Evolutionary conservation across 2,888 invertebrate genomes (phyloP).

Genomic region (Eristalis tenax): DNA sequence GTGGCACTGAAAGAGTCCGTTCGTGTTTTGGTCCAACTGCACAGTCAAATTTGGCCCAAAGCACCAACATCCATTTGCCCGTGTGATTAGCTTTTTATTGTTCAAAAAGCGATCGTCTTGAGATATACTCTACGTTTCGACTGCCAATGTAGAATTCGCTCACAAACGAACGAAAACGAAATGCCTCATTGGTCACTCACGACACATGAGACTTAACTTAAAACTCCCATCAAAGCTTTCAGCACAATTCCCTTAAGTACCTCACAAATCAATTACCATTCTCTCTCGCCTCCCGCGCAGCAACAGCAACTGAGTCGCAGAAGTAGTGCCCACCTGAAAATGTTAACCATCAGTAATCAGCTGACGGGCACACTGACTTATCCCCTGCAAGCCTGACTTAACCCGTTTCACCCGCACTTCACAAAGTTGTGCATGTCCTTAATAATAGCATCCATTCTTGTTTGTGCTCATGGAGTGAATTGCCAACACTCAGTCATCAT

Average conservation of each 20-base stretch:
- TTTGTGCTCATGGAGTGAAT: conserved; percentile 52
- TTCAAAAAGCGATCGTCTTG: no score
- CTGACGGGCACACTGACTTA: not conserved
- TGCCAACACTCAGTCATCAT: conserved; percentile 66
- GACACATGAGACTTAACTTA: not conserved
- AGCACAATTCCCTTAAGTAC: not conserved
- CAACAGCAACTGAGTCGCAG: not conserved
- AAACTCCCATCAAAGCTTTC: not conserved
- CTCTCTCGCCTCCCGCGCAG: no score
- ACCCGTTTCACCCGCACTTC: not conserved
- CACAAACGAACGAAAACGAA: not conserved
- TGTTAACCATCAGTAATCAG: not conserved
- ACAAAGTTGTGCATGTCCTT: not conserved
- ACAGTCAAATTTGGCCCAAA: no score
- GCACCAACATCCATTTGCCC: no score
- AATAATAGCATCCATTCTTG: conserved; percentile 38
- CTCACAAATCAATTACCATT: not conserved
- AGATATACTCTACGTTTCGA: no score
- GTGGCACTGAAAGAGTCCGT: no score
- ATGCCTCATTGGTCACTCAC: not conserved
- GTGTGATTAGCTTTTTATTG: no score
- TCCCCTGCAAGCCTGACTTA: not conserved
- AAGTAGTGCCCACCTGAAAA: not conserved
- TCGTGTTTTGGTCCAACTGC: no score
- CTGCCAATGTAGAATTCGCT: no score